Percentiles rank a stretch among this genome's conserved stretches.
These are phyloP conservation scores for Centropus unirufus DNA, from an alignment of 2,113 vertebrate species.

Conservation along the genomic window DNA sequence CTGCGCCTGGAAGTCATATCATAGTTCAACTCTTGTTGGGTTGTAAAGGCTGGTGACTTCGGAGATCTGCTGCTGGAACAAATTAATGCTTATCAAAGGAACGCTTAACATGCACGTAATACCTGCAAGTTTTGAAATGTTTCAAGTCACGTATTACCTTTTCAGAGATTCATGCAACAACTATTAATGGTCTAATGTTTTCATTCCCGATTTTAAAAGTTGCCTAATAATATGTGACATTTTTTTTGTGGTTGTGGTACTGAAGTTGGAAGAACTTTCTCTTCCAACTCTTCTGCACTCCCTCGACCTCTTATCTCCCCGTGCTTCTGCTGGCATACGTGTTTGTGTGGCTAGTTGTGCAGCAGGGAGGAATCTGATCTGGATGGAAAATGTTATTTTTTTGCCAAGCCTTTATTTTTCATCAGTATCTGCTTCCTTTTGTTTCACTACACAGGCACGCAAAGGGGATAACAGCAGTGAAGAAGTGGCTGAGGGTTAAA, in stretches of 20 bases:
- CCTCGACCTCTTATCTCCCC: not conserved
- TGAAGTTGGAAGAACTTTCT: not conserved
- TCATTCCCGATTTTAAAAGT: not conserved
- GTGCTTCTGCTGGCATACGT: not conserved
- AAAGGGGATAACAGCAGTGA: not conserved
- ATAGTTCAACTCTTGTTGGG: not conserved
- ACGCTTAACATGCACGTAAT: not conserved
- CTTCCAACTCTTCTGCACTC: not conserved
- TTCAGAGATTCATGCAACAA: not conserved
- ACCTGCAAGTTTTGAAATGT: not conserved
- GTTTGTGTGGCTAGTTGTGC: not conserved
- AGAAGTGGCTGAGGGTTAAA: not conserved
- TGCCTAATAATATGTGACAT: not conserved
- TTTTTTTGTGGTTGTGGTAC: not conserved
- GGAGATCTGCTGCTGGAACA: not conserved
- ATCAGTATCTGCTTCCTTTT: not conserved
- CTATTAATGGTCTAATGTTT: not conserved
- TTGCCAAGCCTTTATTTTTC: not conserved
- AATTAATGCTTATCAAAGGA: not conserved
- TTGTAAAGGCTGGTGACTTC: not conserved
- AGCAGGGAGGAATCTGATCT: not conserved
- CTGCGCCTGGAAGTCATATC: not conserved
- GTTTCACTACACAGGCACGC: not conserved
- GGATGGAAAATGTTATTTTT: not conserved
- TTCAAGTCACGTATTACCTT: not conserved